Evolutionary conservation across 2,797 vertebrate genomes (phyloP), one percentile per base, ranked within the genome.

Genomic region (Trematomus bernacchii): DNA sequence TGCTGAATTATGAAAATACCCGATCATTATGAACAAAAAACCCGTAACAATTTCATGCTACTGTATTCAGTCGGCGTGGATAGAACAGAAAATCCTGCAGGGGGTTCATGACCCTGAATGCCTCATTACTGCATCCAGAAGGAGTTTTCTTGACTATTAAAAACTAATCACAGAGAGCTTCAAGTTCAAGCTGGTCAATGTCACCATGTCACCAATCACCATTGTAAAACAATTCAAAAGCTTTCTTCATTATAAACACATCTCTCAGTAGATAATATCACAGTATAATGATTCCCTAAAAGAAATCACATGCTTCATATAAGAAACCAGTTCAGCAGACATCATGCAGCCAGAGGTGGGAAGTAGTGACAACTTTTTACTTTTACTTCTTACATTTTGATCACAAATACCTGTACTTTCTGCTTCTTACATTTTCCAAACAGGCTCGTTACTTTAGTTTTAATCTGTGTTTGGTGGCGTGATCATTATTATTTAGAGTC

Each of bases 81-180:
- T 66, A 50, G 43, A 64, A 66, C 53, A 50, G 23, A n/a, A 12
- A 15, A 15, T 61, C 58, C 43, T 75, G n/a, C 57, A 76, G 4
- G 16, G 9, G 63, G 10, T 47, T 71, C 8, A 2, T 52, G 18
- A 67, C 19, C 2, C 16, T 16, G 13, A 12, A 30, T 13, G 54
- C 8, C 30, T 71, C 46, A 66, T 40, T 40, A 46, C 14, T 44
- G 23, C 40, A 64, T 48, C 42, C 15, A 65, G 44, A 19, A 75
- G 11, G 15, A 60, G 7, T 71, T 19, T 60, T 13, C n/a, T 27
- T 40, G 6, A 37, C 14, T 23, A 3, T 44, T 16, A 1, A 37
- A 54, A 72, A 77, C n/a, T 13, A 18, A 76, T 59, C 21, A 44
- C 37, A 55, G 44, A 4, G 43, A 50, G 51, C 52, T 72, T 66